Base-by-base conservation (phyloP, 2,113 vertebrate species). In the Thryonomys swinderianus region DNA sequence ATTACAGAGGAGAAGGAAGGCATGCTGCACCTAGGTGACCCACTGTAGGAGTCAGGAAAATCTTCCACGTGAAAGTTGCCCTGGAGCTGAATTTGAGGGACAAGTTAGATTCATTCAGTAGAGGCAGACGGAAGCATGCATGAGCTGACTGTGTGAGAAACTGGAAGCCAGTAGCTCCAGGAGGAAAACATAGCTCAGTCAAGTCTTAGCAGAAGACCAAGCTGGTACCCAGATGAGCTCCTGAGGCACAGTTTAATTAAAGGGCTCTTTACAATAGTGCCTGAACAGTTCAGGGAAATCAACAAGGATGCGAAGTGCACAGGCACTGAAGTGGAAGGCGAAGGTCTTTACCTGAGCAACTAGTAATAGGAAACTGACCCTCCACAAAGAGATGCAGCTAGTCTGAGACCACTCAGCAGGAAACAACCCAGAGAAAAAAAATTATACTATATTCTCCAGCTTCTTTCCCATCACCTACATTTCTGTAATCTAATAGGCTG, bases 221-320 rank as follows among this genome's bases (percentile, higher is more conserved):
- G 42, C 27, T 32, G n/a, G 51, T 16, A 20, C 18, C 64, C 91
- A 76, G 25, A n/a, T 5, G 20, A 59, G 59, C 34, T 69, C 71
- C 27, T 3, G n/a, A 64, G 71, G 88, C 92, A 78, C 53, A 59
- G 10, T 53, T 81, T 64, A 32, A 85, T 78, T 71, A 95, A 95
- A 61, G 34, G 45, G 45, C 64, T 64, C 80, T 83, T 89, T 92
- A 86, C 32, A 57, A n/a, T 64, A 3, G 40, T 21, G 30, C 80
- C 79, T 87, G 53, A 62, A 69, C n/a, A 64, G 69, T 73, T 87
- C 81, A 81, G 76, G 69, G 51, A 89, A 93, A 91, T n/a, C 80
- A 93, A 86, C 62, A 87, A 95, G 25, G 34, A 73, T 17, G 17
- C 32, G 27, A 0, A 57, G 55, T 71, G 16, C 53, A 21, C 1